phyloP scores from a whole-genome alignment of 2,797 vertebrate species.

The Galago senegalensis region DNA sequence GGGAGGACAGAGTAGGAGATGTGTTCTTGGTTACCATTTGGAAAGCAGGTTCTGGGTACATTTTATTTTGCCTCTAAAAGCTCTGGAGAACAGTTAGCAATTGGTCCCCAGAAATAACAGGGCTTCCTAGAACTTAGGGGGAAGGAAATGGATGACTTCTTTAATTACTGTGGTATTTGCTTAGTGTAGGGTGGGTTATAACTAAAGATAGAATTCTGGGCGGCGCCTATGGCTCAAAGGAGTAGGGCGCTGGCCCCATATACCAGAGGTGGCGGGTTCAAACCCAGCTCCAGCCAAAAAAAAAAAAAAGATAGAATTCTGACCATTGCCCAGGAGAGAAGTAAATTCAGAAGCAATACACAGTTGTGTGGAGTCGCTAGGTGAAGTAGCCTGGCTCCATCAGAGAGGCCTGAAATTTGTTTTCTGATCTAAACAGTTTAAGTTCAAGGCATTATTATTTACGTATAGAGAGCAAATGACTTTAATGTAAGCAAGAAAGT shows the following conservation, averaged over 20 bases:
- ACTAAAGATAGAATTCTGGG: conserved; percentile 79
- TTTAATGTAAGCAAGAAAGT: conserved; percentile 66
- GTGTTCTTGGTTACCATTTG: conserved; percentile 48
- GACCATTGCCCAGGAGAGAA: conserved; percentile 55
- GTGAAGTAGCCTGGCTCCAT: conserved; percentile 43
- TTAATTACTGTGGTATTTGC: conserved; percentile 78
- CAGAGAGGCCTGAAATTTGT: conserved; percentile 31
- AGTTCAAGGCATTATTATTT: conserved; percentile 68
- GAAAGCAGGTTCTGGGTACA: conserved; percentile 47
- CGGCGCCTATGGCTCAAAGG: too few species aligned
- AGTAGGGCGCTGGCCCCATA: too few species aligned
- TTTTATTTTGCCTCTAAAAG: conserved; percentile 52
- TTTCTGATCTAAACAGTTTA: conserved; percentile 61
- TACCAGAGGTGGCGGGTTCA: too few species aligned
- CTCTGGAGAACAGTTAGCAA: conserved; percentile 72
- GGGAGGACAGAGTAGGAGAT: conserved; percentile 34
- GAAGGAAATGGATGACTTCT: conserved; percentile 86
- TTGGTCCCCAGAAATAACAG: conserved; percentile 77
- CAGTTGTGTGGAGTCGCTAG: conserved; percentile 39
- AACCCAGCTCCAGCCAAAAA: too few species aligned
- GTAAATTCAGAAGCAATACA: conserved; percentile 56
- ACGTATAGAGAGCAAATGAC: conserved; percentile 60
- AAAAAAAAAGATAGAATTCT: conserved; percentile 76
- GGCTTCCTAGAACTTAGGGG: conserved; percentile 81
- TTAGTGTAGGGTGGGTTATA: conserved; percentile 47